Percentiles rank a stretch among this genome's conserved stretches.
Conservation (phyloP, 2,888 invertebrate species). For the Thymelicus lineola region DNA sequence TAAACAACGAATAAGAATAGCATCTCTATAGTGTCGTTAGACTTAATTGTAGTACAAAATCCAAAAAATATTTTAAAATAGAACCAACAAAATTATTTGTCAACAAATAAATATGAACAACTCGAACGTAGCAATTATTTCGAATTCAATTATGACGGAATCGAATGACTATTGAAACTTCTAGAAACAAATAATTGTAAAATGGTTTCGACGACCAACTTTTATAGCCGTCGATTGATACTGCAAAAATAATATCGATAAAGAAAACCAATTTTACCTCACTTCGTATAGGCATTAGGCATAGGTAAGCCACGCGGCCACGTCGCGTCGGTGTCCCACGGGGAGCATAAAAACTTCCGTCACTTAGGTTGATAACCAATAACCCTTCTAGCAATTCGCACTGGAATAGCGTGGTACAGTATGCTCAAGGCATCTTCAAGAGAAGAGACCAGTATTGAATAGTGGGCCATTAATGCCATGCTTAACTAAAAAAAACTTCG, state of each 20-base stretch:
- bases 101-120: constrained; percentile 1
- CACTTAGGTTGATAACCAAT: too few relatives aligned
- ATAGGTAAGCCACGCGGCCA: too few relatives aligned
- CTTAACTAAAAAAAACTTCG: too few relatives aligned
- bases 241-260: neutral
- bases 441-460: too few relatives aligned
- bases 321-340: too few relatives aligned
- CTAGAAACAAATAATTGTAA: constrained; percentile 5
- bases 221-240: neutral
- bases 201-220: neutral
- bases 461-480: too few relatives aligned
- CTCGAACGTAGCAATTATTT: neutral
- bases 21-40: too few relatives aligned
- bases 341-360: too few relatives aligned
- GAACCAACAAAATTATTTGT: neutral
- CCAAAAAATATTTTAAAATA: neutral
- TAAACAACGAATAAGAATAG: too few relatives aligned
- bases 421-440: too few relatives aligned
- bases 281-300: neutral
- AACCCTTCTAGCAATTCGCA: too few relatives aligned
- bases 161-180: constrained; percentile 4
- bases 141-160: constrained; percentile 6
- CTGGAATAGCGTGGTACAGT: too few relatives aligned
- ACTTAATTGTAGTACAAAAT: neutral
- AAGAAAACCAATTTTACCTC: neutral